These are phyloP conservation scores for Hipparchia sbordonii DNA, from an alignment of 2,888 invertebrate genomes.

Conservation along the genomic window DNA sequence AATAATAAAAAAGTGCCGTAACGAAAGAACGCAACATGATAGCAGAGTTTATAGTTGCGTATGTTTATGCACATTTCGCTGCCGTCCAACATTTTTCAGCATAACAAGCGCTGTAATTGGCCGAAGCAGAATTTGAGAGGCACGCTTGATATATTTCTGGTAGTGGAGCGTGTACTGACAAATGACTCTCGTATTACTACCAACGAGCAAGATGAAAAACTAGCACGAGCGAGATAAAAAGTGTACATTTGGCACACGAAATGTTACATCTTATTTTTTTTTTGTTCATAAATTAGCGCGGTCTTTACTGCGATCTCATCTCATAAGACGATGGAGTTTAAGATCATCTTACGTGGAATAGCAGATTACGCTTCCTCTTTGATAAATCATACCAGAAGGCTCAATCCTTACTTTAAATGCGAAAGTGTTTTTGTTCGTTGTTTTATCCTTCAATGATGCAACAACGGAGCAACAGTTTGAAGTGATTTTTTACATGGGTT, in stretches of 20 bases:
- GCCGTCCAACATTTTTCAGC: slow-evolving; percentile 64
- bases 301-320: too few relatives aligned
- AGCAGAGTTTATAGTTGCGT: slow-evolving; percentile 36
- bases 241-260: slow-evolving; percentile 14
- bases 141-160: slow-evolving; percentile 53
- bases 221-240: slow-evolving; percentile 18
- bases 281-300: not conserved
- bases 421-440: too few relatives aligned
- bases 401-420: too few relatives aligned
- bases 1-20: slow-evolving; percentile 20
- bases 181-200: slow-evolving; percentile 44
- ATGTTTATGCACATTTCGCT: slow-evolving; percentile 48
- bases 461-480: too few relatives aligned
- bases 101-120: slow-evolving; percentile 74
- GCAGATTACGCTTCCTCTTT: too few relatives aligned
- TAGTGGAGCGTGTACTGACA: slow-evolving; percentile 44
- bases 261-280: slow-evolving; percentile 5
- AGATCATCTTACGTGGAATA: too few relatives aligned
- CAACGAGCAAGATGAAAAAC: slow-evolving; percentile 35
- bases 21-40: slow-evolving; percentile 33
- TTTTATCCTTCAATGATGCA: too few relatives aligned
- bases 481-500: too few relatives aligned
- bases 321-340: too few relatives aligned
- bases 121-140: slow-evolving; percentile 63
- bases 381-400: too few relatives aligned